Evolutionary conservation across 1,140 invertebrate genomes (phyloP), one percentile per base, ranked within the genome.

Genomic region (Neodiprion lecontei): DNA sequence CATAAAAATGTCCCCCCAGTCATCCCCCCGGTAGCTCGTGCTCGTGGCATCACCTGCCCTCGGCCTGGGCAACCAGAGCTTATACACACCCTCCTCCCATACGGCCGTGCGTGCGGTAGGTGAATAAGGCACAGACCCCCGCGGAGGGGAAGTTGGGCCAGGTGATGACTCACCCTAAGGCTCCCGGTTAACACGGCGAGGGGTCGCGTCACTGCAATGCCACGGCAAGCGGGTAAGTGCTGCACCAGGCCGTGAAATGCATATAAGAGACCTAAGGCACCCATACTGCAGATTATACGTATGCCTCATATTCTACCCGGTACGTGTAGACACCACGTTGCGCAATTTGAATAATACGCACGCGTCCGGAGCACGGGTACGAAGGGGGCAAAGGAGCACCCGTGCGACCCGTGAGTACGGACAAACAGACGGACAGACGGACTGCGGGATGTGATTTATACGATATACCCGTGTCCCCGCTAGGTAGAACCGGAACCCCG

Each of bases 121-220:
- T 5, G 28, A 40, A 40, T 40, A 40, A 40, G 28, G 28, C 28
- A 40, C 28, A 40, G 28, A 40, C 28, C 2, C 28, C 28, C 5
- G 28, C 28, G 28, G 28, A 40, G 28, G 81, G 76, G 53, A 61
- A 61, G 78, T 79, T 79, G 81, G 80, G 84, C 87, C 87, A 88
- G 87, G 86, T 87, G 87, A 86, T 87, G 87, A 87, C 81, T 87
- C 86, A 87, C 82, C 86, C 85, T 79, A 77, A 77, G 74, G 73
- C 75, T 79, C 67, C 72, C 11, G 8, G 9, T 4, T 12, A 17
- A n/a, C 53, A 11, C 11, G 53, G 53, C 11, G 53, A 61, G 11
- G 7, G 11, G 11, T 12, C 53, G 53, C n/a, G 11, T 14, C 53
- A 4, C 11, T 61, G 53, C 53, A 61, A 14, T 14, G n/a, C 5